Evolutionary conservation across 2,888 invertebrate species (phyloP).

Genomic region (Drosophila acutilabella): DNA sequence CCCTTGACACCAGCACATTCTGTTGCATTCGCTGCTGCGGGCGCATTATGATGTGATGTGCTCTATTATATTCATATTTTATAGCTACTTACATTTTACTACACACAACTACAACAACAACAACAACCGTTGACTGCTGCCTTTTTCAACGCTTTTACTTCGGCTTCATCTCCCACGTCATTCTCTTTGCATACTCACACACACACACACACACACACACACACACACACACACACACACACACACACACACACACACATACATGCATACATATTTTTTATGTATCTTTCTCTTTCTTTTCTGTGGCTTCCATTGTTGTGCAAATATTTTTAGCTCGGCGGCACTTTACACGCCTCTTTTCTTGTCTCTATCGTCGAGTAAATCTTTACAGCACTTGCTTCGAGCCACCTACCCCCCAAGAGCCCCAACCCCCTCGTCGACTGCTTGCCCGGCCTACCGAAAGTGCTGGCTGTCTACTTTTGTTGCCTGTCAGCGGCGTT

Average conservation of each 20-base stretch:
- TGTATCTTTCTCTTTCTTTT: conserved; percentile 28
- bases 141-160: conserved; percentile 29
- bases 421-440: not conserved
- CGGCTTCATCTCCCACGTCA: conserved; percentile 1
- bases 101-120: conserved; percentile 24
- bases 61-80: conserved; percentile 76
- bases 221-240: not conserved
- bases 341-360: conserved; percentile 64
- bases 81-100: conserved; percentile 74
- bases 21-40: conserved; percentile 54
- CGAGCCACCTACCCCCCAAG: not conserved
- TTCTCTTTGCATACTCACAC: conserved; percentile 19
- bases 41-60: conserved; percentile 70
- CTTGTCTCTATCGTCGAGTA: conserved; percentile 51
- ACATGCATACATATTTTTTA: conserved; percentile 9
- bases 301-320: conserved; percentile 68
- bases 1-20: conserved; percentile 13
- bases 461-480: conserved; percentile 58
- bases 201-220: no score
- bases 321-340: conserved; percentile 72
- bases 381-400: conserved; percentile 47
- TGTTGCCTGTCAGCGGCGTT: conserved; percentile 57
- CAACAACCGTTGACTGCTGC: conserved; percentile 29
- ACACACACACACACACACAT: not conserved
- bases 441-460: conserved; percentile 47